Evolutionary conservation across 1,140 invertebrate species (phyloP).

Genomic region (Bombus waltoni): DNA sequence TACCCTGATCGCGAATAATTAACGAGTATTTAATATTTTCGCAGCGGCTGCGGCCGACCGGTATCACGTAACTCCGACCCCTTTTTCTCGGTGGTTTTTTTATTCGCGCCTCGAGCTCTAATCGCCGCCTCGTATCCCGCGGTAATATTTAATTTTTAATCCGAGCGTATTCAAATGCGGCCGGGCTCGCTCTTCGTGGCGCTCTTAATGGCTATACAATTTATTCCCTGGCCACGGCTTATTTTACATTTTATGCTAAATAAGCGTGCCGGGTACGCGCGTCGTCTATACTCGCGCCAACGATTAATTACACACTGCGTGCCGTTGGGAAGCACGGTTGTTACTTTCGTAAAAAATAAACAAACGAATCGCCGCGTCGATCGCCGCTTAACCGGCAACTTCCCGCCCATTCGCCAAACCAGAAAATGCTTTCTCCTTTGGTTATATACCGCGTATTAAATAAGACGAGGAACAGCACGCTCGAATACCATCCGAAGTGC

Average conservation of each 20-base stretch:
- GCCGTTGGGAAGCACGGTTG: not conserved
- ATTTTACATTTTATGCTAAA: conserved; percentile 82
- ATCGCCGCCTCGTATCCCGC: conserved; percentile 71
- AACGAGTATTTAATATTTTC: conserved; percentile 60
- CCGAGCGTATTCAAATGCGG: conserved; percentile 76
- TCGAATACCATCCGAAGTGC: conserved; percentile 29
- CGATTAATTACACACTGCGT: conserved; percentile 54
- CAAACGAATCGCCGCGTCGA: not conserved
- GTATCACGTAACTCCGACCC: conserved; percentile 46
- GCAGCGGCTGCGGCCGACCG: conserved; percentile 24
- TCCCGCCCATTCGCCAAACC: not conserved
- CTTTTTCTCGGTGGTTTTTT: conserved; percentile 55
- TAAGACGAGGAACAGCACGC: conserved; percentile 18
- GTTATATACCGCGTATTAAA: not conserved
- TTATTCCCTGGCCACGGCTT: conserved; percentile 77
- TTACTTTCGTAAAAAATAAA: conserved; percentile 18
- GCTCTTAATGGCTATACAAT: conserved; percentile 80
- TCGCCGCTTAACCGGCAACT: not conserved
- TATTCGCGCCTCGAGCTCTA: conserved; percentile 64
- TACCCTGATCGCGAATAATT: conserved; percentile 55
- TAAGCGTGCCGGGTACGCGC: conserved; percentile 56
- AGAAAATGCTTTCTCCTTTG: too few species aligned
- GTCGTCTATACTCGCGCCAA: conserved; percentile 42
- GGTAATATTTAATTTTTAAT: conserved; percentile 80
- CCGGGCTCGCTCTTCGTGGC: conserved; percentile 24